Percentiles rank a stretch among this genome's conserved stretches.
phyloP scores from a whole-genome alignment of 2,888 invertebrate genomes.

The Isotomurus palustris region DNA sequence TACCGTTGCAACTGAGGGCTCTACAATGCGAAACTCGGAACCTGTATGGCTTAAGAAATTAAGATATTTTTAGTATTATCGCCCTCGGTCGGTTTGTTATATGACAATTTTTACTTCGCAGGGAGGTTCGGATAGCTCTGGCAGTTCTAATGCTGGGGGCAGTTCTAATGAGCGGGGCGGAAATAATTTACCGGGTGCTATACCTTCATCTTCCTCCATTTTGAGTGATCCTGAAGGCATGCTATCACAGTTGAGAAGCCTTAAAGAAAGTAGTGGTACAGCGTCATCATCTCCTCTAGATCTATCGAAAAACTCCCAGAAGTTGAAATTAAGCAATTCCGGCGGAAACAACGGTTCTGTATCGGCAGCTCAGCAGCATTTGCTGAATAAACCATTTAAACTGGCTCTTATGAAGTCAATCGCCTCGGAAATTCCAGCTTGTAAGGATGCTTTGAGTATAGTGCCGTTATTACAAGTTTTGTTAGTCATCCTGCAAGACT shows the following conservation, averaged over 20 bases:
- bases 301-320: constrained; percentile 4
- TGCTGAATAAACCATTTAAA: constrained; percentile 33
- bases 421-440: constrained; percentile 33
- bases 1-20: constrained; percentile 91
- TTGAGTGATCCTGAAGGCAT: constrained; percentile 8
- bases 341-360: neutral
- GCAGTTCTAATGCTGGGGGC: constrained; percentile 45
- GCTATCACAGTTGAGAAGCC: constrained; percentile 17
- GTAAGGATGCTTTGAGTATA: constrained; percentile 38
- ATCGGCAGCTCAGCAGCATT: constrained; percentile 4
- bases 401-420: constrained; percentile 43
- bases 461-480: constrained; percentile 45
- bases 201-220: constrained; percentile 16
- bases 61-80: neutral
- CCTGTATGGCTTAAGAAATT: constrained; percentile 23
- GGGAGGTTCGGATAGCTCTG: constrained; percentile 46
- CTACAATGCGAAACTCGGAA: constrained; percentile 59
- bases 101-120: constrained; percentile 9
- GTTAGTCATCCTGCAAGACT: constrained; percentile 42
- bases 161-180: constrained; percentile 34
- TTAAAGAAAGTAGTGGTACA: neutral
- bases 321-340: constrained; percentile 6
- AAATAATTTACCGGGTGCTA: constrained; percentile 17
- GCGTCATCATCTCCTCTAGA: neutral
- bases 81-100: too few relatives aligned